Evolutionary conservation across 2,888 invertebrate genomes (phyloP), one percentile per base, ranked within the genome.

Genomic region (Hirtodrosophila histrioides): DNA sequence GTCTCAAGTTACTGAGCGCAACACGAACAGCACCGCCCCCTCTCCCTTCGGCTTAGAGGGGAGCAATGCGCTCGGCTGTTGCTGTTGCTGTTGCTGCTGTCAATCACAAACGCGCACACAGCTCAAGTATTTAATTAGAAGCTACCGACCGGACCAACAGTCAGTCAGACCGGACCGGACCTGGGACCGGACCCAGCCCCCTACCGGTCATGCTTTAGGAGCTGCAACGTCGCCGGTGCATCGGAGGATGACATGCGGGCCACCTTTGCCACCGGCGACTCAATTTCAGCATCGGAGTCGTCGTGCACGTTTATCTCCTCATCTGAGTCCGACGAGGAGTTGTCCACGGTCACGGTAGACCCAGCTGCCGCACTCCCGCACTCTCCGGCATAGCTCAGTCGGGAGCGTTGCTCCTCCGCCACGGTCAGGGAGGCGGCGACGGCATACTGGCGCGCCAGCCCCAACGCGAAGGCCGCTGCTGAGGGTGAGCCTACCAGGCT

Each of bases 281-380:
- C 88, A 39, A 75, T 82, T 78, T 90, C 91, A 71, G 88, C 88
- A 51, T 90, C 90, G 91, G 93, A 62, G 79, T 96, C 96, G 60
- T 92, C 92, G 89, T 97, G 96, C 7, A 97, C 96, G 91, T 96
- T 96, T 88, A 97, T 97, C 92, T 97, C 97, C 95, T 96, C 96
- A 17, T 91, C 91, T 55, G 82, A 83, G 51, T 88, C 88, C 10
- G 90, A 89, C 55, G 91, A 90, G 4, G 91, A 91, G 55, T 88
- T 91, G 68, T 87, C 89, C 44, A 90, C 90, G n/a, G 81, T 89
- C 45, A 90, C 88, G 10, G 89, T 81, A 29, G 79, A 74, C 23
- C 78, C 67, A 8, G 55, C 64, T 2, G 58, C 57, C 31, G n/a
- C 56, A 70, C 46, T 49, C 33, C 36, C 62, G 36, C 64, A 69